Evolutionary conservation across 2,797 vertebrate genomes (phyloP).

Genomic region (Melanotaenia parkinsoni): DNA sequence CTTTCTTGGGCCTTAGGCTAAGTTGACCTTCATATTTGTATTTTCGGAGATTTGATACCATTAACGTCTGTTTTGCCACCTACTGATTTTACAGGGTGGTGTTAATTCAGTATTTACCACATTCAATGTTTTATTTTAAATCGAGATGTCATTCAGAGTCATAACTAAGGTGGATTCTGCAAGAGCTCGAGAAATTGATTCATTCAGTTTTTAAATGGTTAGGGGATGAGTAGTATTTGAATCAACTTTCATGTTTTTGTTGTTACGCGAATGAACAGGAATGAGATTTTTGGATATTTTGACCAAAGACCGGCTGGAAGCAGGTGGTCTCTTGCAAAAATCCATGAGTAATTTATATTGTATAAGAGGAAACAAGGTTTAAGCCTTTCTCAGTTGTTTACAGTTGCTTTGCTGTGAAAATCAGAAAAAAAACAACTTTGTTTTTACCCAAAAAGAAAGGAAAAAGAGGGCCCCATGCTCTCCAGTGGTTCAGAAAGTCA

Average conservation of each 20-base stretch:
- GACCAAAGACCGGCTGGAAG: conserved; percentile 2
- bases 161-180: no score
- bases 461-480: not conserved
- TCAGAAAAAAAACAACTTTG: not conserved
- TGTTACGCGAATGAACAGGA: no score
- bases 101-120: no score
- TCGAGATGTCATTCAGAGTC: no score
- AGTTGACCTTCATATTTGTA: not conserved
- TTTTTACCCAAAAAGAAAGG: not conserved
- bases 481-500: not conserved
- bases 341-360: conserved; percentile 8
- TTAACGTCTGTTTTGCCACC: not conserved
- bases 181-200: no score
- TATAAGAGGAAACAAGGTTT: conserved; percentile 17
- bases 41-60: conserved; percentile 1
- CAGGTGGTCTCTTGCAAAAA: conserved; percentile 22
- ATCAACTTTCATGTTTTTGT: no score
- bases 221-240: no score
- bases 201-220: no score
- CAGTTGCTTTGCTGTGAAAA: not conserved
- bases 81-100: no score
- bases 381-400: conserved; percentile 16
- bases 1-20: not conserved
- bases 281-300: not conserved
- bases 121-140: no score